Percentiles rank a stretch among this genome's conserved stretches.
Evolutionary conservation across 2,888 invertebrate species (phyloP).

Genomic region (Drosophila vallismaia): DNA sequence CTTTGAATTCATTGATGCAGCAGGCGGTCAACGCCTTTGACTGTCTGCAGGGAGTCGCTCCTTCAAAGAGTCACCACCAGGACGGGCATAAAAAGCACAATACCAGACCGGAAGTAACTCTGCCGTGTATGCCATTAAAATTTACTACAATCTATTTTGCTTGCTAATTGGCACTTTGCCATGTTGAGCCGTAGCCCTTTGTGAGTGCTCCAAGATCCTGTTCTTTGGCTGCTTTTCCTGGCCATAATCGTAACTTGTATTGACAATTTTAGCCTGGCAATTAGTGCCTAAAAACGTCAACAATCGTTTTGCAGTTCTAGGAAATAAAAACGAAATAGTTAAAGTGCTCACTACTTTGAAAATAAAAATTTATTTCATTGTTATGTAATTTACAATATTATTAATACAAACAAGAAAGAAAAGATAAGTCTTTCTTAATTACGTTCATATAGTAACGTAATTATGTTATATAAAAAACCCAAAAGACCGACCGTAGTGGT

Average conservation of each 20-base stretch:
- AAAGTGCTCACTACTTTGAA: no score
- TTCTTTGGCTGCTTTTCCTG: conserved; percentile 34
- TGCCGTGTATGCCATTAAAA: conserved; percentile 75
- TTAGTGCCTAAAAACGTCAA: conserved; percentile 47
- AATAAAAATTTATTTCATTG: no score
- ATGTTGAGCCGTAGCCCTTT: conserved; percentile 37
- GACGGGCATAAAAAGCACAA: conserved; percentile 28
- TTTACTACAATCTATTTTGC: conserved; percentile 78
- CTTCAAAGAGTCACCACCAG: conserved; percentile 33
- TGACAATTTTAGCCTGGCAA: conserved; percentile 51
- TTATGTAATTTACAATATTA: no score
- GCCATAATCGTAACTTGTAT: conserved; percentile 74
- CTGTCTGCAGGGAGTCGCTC: conserved; percentile 51
- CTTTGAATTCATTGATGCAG: conserved; percentile 76
- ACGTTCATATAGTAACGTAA: no score
- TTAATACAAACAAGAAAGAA: no score
- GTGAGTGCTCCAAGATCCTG: conserved; percentile 35
- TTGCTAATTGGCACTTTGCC: conserved; percentile 79
- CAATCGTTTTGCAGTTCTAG: not conserved
- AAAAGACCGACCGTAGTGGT: no score
- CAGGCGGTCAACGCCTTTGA: conserved; percentile 77
- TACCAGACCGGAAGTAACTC: conserved; percentile 39
- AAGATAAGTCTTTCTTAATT: no score
- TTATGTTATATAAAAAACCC: no score
- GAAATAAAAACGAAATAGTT: no score